Base-by-base conservation (phyloP, 2,888 invertebrate genomes). In the Hydrotaea cyrtoneurina region DNA sequence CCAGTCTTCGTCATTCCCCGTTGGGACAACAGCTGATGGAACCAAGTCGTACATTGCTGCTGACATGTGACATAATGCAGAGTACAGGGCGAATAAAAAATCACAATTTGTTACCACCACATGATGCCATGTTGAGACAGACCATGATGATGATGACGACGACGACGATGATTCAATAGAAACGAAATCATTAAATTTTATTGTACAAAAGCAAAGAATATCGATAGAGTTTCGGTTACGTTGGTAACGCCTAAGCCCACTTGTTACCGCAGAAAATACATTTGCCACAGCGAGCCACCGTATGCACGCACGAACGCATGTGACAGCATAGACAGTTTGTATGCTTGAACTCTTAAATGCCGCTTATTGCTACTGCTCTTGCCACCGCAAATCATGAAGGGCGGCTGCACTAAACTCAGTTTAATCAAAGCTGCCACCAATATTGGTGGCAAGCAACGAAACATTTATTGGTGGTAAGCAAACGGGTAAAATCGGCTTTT, bases 311-410 rank as follows among this genome's bases (percentile, higher is more conserved):
- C 66, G 50, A 7, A 2, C 50, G 50, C n/a, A 50, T n/a, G n/a
- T n/a, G 50, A 3, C 2, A 1, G 50, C 50, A 50, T 15, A n/a
- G 50, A 5, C 50, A 15, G 50, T n/a, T 50, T 31, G 2, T 50
- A 50, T 50, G 50, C 50, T 50, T 50, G 50, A 19, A 66, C 66
- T 36, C 43, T 43, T 0, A 73, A 76, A 77, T 74, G 78, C 11
- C 74, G 55, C 74, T 74, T 80, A 71, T 72, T 79, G 81, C 81
- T 81, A 81, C 84, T 76, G 78, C 78, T 81, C 75, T 78, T 73
- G 71, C 62, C 75, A 84, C 84, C 84, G 59, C 84, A 84, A 84
- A 78, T 81, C 78, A 81, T 84, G 78, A 84, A 78, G 75, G 31
- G 57, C 64, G 72, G 81, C 76, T 81, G 76, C 66, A 43, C 72